phyloP scores from a whole-genome alignment of 2,888 invertebrate species.

The Anorthoa munda region DNA sequence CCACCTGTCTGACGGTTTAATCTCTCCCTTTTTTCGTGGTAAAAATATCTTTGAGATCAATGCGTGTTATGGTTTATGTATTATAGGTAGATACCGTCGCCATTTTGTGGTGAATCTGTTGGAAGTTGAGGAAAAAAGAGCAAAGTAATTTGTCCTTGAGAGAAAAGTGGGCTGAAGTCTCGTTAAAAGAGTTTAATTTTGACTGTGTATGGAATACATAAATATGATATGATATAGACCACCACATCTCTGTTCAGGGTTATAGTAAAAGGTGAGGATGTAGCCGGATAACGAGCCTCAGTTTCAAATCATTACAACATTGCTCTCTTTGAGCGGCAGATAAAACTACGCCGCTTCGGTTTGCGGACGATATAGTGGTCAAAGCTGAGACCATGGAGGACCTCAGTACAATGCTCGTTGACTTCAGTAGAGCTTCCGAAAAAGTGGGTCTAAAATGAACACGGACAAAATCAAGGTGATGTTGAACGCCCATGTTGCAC shows the following conservation, averaged over 20 bases:
- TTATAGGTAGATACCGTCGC: neutral
- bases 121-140: slow-evolving; percentile 15
- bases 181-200: neutral
- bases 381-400: too few relatives aligned
- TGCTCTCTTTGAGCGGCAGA: too few relatives aligned
- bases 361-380: too few relatives aligned
- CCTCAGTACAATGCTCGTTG: too few relatives aligned
- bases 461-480: too few relatives aligned
- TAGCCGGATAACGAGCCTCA: too few relatives aligned
- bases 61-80: neutral
- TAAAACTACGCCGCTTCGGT: too few relatives aligned
- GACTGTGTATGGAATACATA: neutral
- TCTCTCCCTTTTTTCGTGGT: slow-evolving; percentile 49
- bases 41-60: slow-evolving; percentile 60
- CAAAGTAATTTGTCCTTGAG: neutral
- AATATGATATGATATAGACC: neutral
- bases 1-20: slow-evolving; percentile 55
- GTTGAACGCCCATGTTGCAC: too few relatives aligned
- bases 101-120: slow-evolving; percentile 7
- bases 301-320: too few relatives aligned
- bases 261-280: neutral
- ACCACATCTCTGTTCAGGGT: neutral
- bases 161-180: neutral
- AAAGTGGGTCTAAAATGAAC: too few relatives aligned
- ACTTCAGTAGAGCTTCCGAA: too few relatives aligned